A percentile compares a stretch with the other conserved stretches of the same genome.
Conservation (phyloP, 2,113 vertebrate genomes). For the Mustela lutreola region DNA sequence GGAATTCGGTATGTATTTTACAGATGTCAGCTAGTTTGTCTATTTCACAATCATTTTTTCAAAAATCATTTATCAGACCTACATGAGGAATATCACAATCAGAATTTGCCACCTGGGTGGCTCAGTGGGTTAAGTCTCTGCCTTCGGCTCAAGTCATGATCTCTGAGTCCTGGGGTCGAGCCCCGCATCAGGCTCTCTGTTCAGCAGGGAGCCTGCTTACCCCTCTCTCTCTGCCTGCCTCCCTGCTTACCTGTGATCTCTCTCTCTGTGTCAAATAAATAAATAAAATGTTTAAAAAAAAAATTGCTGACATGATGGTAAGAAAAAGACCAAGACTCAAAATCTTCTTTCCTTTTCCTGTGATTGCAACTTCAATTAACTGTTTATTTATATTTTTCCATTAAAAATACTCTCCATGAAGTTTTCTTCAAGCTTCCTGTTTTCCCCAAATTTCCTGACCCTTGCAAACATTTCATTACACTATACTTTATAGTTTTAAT, state of each 20-base stretch:
- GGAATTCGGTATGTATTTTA: slow-evolving; percentile 30
- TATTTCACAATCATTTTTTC: slow-evolving; percentile 32
- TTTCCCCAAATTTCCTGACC: slow-evolving; percentile 30
- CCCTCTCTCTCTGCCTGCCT: too few relatives aligned
- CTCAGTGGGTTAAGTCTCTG: too few relatives aligned
- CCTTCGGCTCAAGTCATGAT: too few relatives aligned
- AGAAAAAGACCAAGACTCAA: background rate
- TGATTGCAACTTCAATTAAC: slow-evolving; percentile 56
- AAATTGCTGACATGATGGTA: slow-evolving; percentile 51
- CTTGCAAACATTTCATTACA: slow-evolving; percentile 34
- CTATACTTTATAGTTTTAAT: background rate
- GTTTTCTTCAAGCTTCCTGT: slow-evolving; percentile 40
- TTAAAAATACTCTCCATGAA: background rate
- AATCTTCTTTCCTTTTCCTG: slow-evolving; percentile 64
- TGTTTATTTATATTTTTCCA: slow-evolving; percentile 17
- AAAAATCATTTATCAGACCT: slow-evolving; percentile 60
- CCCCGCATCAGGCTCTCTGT: too few relatives aligned
- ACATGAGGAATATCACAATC: slow-evolving; percentile 34
- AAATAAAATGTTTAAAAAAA: background rate
- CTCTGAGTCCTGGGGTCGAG: too few relatives aligned
- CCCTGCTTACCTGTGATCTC: too few relatives aligned
- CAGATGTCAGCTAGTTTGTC: background rate
- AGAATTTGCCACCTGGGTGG: slow-evolving; percentile 26
- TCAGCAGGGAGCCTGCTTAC: too few relatives aligned
- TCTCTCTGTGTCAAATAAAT: too few relatives aligned